Evolutionary conservation across 2,888 invertebrate genomes (phyloP), one percentile per base, ranked within the genome.

Genomic region (Drosophila silvestris): DNA sequence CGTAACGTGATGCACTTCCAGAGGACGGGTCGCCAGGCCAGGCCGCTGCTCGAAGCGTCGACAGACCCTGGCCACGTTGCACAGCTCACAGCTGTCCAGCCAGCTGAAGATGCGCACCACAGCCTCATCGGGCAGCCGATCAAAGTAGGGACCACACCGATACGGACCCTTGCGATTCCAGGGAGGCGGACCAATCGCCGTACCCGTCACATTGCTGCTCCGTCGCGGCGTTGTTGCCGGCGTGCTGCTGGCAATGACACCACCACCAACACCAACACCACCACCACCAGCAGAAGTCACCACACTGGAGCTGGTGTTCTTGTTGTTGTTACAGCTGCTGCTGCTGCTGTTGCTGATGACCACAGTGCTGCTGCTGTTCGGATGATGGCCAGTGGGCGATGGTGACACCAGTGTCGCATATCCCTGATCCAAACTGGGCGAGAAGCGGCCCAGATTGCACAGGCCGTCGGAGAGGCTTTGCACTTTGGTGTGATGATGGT

Each of bases 371-470:
- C 71, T 79, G 22, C 64, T 86, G 78, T 70, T 79, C 14, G 86
- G 81, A 75, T 92, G 92, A 63, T 92, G 91, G 26, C 92, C 92
- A 0, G 93, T 92, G 5, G 95, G 94, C 83, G 95, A 94, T 53
- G 95, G 94, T 28, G 95, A 94, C 0, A 96, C 96, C 68, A 97
- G 93, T 10, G 97, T 97, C 85, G 97, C 97, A 94, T 97, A 97
- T 2, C 97, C 97, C 92, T 97, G 96, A 93, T 97, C 97, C 50
- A 96, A 94, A 89, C 95, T 96, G 51, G 96, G 96, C 89, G 95
- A 95, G 77, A 95, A 94, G 80, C 95, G 94, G 22, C 93, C 93
- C 70, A 93, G 83, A 77, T 92, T 92, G 69, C 93, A 92, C 19
- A 93, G 82, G 26, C 93, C 93, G 59, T 93, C 93, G 37, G 93